phyloP scores from a whole-genome alignment of 2,888 invertebrate genomes.

The Microchrysa polita region DNA sequence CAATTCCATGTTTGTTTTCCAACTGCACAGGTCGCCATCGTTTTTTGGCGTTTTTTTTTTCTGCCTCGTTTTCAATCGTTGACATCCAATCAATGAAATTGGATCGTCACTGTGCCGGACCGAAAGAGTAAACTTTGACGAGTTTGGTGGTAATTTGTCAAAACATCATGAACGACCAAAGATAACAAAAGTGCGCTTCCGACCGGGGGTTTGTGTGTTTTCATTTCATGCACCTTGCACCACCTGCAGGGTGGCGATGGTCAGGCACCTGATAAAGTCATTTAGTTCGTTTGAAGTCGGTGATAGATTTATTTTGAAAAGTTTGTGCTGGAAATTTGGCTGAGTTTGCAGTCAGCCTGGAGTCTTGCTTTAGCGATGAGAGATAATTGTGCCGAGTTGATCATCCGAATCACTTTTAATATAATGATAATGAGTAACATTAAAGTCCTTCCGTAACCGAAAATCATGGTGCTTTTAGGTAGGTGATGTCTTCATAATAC shows the following conservation, averaged over 20 bases:
- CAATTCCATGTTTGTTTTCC: background rate
- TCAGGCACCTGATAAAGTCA: no score
- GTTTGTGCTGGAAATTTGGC: no score
- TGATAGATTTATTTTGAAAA: no score
- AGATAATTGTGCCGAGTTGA: no score
- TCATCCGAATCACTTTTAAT: background rate
- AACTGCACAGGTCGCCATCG: background rate
- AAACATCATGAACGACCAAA: conserved; percentile 35
- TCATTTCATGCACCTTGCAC: background rate
- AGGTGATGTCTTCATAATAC: no score
- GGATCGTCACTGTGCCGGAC: conserved; percentile 21
- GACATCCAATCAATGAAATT: conserved; percentile 42
- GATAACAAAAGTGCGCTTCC: conserved; percentile 36
- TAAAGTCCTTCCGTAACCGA: background rate
- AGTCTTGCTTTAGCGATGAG: background rate
- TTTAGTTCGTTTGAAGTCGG: no score
- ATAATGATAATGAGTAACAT: background rate
- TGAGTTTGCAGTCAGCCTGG: background rate
- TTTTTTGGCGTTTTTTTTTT: no score
- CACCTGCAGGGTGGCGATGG: background rate
- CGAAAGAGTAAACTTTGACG: conserved; percentile 21
- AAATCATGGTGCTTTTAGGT: no score
- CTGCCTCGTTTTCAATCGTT: conserved; percentile 39
- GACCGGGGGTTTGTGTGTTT: background rate
- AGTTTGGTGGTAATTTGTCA: conserved; percentile 39